Conservation (phyloP, 2,888 invertebrate genomes). For the Ormyrus thymus region DNA sequence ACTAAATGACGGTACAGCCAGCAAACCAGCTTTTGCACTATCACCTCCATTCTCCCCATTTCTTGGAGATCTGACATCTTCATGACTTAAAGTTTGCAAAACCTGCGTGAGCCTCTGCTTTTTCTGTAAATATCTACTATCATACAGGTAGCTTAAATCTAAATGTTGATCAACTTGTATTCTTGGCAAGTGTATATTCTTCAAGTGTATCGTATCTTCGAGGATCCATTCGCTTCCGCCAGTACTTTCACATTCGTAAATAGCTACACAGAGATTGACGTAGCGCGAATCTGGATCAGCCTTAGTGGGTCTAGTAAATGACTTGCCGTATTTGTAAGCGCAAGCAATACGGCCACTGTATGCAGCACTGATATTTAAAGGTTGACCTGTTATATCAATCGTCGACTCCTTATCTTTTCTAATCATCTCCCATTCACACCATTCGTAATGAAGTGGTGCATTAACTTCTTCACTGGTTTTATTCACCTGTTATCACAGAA, state of each 20-base stretch:
- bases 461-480: constrained; percentile 47
- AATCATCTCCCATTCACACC: constrained; percentile 94
- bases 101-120: constrained; percentile 89
- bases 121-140: constrained; percentile 85
- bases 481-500: constrained; percentile 11
- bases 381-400: constrained; percentile 88
- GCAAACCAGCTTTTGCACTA: constrained; percentile 77
- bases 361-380: constrained; percentile 95
- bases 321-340: constrained; percentile 95
- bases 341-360: constrained; percentile 98
- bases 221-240: constrained; percentile 96
- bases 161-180: constrained; percentile 89
- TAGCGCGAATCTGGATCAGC: constrained; percentile 87
- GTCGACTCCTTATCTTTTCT: constrained; percentile 81
- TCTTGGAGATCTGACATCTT: constrained; percentile 81
- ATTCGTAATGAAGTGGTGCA: constrained; percentile 79
- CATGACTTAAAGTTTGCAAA: constrained; percentile 87
- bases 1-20: constrained; percentile 93
- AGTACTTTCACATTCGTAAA: constrained; percentile 99
- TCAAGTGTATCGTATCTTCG: constrained; percentile 95
- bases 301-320: constrained; percentile 88
- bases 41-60: constrained; percentile 77
- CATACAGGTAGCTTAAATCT: constrained; percentile 88
- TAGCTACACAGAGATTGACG: constrained; percentile 94
- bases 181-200: constrained; percentile 91